Evolutionary conservation across 2,113 vertebrate species (phyloP).

Genomic region (Apaloderma vittatum): DNA sequence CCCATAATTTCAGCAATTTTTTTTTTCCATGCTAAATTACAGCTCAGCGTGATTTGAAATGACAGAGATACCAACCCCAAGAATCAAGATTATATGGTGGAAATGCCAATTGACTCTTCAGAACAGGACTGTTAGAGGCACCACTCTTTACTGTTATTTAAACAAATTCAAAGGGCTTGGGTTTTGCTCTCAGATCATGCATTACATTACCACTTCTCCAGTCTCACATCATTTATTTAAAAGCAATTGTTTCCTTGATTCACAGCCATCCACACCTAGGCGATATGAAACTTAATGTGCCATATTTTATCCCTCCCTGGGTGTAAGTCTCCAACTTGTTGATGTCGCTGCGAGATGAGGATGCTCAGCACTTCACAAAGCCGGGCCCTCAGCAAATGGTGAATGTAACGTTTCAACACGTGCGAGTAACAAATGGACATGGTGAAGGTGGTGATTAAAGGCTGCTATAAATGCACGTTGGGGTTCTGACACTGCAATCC

Average conservation of each 20-base stretch:
- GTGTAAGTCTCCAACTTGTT: background rate
- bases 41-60: background rate
- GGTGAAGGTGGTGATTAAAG: background rate
- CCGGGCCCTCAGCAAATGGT: background rate
- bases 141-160: background rate
- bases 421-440: background rate
- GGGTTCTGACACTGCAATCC: background rate
- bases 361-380: background rate
- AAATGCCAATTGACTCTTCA: background rate
- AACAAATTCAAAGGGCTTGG: background rate
- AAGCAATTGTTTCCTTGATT: background rate
- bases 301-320: background rate
- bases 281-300: accelerated
- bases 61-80: background rate
- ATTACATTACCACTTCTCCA: background rate
- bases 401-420: background rate
- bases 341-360: background rate
- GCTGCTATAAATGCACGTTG: background rate
- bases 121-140: background rate
- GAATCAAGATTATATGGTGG: background rate
- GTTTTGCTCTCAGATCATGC: background rate
- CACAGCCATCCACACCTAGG: background rate
- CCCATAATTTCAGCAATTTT: background rate
- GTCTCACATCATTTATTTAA: background rate
- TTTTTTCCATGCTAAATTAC: background rate